Conservation (phyloP, 2,113 vertebrate species). For the Recurvirostra avosetta region DNA sequence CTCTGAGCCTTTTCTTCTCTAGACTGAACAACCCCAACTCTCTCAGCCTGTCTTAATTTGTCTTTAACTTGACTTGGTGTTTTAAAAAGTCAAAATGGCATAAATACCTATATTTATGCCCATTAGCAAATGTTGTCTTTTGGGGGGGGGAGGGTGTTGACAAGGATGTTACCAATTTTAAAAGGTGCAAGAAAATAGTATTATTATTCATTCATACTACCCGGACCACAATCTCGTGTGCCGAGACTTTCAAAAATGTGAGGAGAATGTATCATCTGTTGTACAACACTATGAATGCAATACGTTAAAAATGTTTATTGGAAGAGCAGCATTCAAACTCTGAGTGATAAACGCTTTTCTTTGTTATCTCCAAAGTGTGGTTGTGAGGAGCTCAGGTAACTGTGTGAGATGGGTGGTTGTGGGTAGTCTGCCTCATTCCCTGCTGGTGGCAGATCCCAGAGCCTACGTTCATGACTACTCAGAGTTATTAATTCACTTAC, state of each 20-base stretch:
- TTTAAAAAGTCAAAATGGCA: neutral
- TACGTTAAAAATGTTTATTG: neutral
- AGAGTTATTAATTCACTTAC: neutral
- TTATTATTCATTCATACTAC: neutral
- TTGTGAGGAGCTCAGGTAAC: neutral
- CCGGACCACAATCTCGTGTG: neutral
- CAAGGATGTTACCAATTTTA: neutral
- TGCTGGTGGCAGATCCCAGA: neutral
- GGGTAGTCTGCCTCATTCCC: neutral
- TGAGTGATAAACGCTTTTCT: neutral
- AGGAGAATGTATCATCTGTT: neutral
- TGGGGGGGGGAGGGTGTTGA: neutral
- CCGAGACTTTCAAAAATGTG: neutral
- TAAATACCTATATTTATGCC: neutral
- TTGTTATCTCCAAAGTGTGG: neutral
- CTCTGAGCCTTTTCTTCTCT: too few species aligned
- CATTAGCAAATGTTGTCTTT: neutral
- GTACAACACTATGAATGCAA: neutral
- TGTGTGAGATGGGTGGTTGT: neutral
- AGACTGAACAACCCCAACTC: too few species aligned
- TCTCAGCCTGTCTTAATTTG: too few species aligned
- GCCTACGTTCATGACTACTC: accelerated
- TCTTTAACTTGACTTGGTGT: neutral
- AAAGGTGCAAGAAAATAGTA: neutral
- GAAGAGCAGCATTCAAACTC: neutral